Base-by-base conservation (phyloP, 2,888 invertebrate species). In the Stomorhina lunata region DNA sequence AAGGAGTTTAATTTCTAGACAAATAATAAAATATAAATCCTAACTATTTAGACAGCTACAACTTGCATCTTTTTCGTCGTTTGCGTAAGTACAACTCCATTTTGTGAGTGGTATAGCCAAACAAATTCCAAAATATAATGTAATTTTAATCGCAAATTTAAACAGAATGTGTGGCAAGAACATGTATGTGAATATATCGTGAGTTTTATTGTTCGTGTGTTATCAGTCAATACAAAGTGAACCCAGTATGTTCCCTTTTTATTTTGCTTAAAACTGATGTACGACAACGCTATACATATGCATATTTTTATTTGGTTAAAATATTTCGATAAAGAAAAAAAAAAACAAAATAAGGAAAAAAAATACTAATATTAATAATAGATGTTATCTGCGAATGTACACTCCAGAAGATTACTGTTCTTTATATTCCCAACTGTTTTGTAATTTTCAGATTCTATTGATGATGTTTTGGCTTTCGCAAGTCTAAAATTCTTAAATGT, bases 81-180 rank as follows among this genome's bases (percentile, higher is more conserved):
- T 75, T 75, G 75, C 75, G 75, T 75, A 75, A 75, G 75, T 75
- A 69, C 29, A 57, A 57, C 29, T n/a, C 50, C 10, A 27, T 20
- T 71, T 50, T 5, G 27, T 17, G 37, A 27, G 48, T n/a, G n/a
- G n/a, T 59, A 43, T 29, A 45, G 29, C 20, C 27, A 37, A n/a
- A 59, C n/a, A 15, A 61, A 17, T 57, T 45, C 22, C 25, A 4
- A 43, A 55, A 55, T 55, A 65, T 22, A 25, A 50, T 10, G 22
- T n/a, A 12, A 48, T 27, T 9, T 12, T n/a, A 37, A 22, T 29
- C 45, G 50, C n/a, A 22, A 29, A 43, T 22, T 29, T 4, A 17
- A 32, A 22, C 17, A 27, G 2, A 40, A 20, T 22, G 25, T 53
- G 63, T 63, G 53, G 22, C 59, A 59, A 45, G 37, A 61, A 12